A percentile compares a stretch with the other conserved stretches of the same genome.
phyloP scores from a whole-genome alignment of 2,797 vertebrate species.

The Tragopan temminckii region DNA sequence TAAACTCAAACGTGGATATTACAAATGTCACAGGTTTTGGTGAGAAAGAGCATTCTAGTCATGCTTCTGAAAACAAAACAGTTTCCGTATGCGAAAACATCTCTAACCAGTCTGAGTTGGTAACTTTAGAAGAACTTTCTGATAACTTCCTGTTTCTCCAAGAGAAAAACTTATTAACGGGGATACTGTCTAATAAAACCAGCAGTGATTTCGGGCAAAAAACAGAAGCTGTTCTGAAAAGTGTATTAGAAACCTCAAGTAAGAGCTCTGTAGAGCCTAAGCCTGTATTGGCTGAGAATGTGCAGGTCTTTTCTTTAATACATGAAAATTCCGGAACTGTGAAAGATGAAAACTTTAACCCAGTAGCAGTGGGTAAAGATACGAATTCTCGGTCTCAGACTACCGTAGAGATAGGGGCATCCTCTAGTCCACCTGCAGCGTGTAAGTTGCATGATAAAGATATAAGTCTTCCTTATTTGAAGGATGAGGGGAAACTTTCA shows the following conservation, averaged over 20 bases:
- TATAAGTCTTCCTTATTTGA: constrained; percentile 67
- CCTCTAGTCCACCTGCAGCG: constrained; percentile 81
- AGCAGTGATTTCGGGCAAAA: constrained; percentile 71
- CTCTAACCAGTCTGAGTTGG: constrained; percentile 69
- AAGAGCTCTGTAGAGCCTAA: constrained; percentile 78
- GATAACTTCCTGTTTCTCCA: constrained; percentile 93
- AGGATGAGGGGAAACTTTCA: constrained; percentile 73
- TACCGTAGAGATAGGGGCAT: constrained; percentile 78
- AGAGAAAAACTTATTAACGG: constrained; percentile 89
- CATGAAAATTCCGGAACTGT: constrained; percentile 64
- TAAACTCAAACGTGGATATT: constrained; percentile 34
- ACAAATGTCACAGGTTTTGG: neutral
- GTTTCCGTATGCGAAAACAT: constrained; percentile 69
- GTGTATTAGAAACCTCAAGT: constrained; percentile 75
- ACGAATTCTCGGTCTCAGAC: constrained; percentile 54
- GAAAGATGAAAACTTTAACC: constrained; percentile 76
- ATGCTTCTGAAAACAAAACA: constrained; percentile 81
- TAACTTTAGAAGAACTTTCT: constrained; percentile 86
- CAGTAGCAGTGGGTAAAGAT: constrained; percentile 29
- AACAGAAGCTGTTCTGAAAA: constrained; percentile 74
- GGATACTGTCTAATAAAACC: constrained; percentile 67
- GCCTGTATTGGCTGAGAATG: constrained; percentile 56
- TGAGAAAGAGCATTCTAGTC: constrained; percentile 62
- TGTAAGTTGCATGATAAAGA: constrained; percentile 70
- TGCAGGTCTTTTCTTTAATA: constrained; percentile 67